phyloP scores from a whole-genome alignment of 2,888 invertebrate genomes.

The Drosophila neutralis region DNA sequence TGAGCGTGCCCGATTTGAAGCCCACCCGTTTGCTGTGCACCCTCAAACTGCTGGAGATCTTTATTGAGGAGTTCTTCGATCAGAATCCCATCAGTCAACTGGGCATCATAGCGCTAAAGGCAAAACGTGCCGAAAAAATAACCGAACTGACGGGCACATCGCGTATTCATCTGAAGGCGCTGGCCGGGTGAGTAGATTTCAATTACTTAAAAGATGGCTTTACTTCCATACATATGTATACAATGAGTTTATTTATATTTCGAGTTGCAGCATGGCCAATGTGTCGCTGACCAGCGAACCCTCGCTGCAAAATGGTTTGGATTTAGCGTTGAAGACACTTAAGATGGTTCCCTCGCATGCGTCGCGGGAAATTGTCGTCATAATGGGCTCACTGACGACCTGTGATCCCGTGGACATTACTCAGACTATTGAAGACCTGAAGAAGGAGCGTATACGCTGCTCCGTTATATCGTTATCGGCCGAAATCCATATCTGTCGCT shows the following conservation, averaged over 20 bases:
- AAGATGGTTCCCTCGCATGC: constrained; percentile 96
- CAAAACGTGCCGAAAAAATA: constrained; percentile 96
- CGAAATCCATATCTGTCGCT: constrained; percentile 96
- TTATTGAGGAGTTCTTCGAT: constrained; percentile 98
- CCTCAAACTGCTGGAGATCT: constrained; percentile 95
- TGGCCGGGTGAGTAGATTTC: constrained; percentile 85
- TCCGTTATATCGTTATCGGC: constrained; percentile 98
- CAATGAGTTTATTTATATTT: background rate
- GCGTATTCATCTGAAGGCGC: constrained; percentile 91
- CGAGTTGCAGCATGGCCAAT: constrained; percentile 86
- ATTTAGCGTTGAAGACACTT: constrained; percentile 93
- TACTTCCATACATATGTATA: background rate
- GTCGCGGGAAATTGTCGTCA: constrained; percentile 95
- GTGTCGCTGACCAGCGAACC: constrained; percentile 94
- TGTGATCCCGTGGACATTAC: constrained; percentile 98
- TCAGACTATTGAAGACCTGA: constrained; percentile 91
- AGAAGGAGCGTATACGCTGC: constrained; percentile 93
- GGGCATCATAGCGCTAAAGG: constrained; percentile 95
- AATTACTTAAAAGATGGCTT: background rate
- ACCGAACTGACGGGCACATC: constrained; percentile 95
- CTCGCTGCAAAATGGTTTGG: constrained; percentile 97
- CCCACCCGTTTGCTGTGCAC: constrained; percentile 95
- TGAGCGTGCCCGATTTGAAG: constrained; percentile 97
- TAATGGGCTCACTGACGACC: constrained; percentile 97
- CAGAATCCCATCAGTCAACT: constrained; percentile 99